phyloP scores from a whole-genome alignment of 2,888 invertebrate genomes.

The Pinctada fucata region DNA sequence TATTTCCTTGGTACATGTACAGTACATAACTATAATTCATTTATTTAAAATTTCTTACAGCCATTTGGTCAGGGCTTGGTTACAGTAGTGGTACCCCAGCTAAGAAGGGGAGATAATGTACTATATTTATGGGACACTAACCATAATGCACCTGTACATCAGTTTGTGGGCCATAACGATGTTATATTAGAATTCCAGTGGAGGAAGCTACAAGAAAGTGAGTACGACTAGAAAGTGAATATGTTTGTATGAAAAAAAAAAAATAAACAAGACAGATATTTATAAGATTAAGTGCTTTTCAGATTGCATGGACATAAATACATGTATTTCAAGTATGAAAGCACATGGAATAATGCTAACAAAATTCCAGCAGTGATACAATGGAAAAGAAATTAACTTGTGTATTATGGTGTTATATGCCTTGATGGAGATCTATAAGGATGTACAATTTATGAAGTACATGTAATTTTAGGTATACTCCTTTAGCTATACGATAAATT shows the following conservation, averaged over 20 bases:
- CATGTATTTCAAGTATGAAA: no score
- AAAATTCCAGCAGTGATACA: no score
- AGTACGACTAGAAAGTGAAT: background rate
- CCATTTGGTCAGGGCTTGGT: slow-evolving; percentile 95
- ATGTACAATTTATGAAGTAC: no score
- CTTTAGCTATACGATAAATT: no score
- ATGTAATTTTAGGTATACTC: no score
- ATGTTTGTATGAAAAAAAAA: background rate
- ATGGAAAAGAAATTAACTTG: no score
- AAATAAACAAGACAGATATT: background rate
- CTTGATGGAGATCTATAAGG: no score
- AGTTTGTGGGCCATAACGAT: slow-evolving; percentile 95
- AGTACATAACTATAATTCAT: no score
- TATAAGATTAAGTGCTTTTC: background rate
- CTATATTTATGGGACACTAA: slow-evolving; percentile 85
- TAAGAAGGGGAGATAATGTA: slow-evolving; percentile 92
- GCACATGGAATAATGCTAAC: no score
- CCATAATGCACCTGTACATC: slow-evolving; percentile 84
- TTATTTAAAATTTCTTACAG: slow-evolving; percentile 75
- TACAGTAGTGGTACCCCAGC: slow-evolving; percentile 94
- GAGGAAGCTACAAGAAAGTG: slow-evolving; percentile 81
- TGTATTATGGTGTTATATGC: no score
- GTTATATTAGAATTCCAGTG: slow-evolving; percentile 96
- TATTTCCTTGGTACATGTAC: no score
- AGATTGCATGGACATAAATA: no score